These are phyloP conservation scores for Chelonus insularis DNA, from an alignment of 1,140 invertebrate genomes.

Conservation along the genomic window DNA sequence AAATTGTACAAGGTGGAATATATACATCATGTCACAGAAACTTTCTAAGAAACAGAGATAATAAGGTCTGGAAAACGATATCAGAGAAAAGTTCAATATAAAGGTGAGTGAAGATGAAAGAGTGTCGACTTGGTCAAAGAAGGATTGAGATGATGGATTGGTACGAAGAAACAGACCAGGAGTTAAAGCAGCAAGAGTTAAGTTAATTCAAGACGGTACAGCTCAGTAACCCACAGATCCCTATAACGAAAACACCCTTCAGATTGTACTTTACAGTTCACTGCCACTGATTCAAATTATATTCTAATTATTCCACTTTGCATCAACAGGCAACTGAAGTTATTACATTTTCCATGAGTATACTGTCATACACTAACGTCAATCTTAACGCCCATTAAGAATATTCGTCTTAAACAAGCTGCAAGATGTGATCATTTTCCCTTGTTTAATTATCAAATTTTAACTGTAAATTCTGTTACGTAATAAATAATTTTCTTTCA, in stretches of 20 bases:
- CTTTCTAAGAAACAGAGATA: too few relatives aligned
- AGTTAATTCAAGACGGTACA: slow-evolving; percentile 14
- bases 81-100: neutral
- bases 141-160: slow-evolving; percentile 19
- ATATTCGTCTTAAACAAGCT: neutral
- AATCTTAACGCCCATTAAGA: neutral
- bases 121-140: slow-evolving; percentile 5
- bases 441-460: neutral
- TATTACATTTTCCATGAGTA: neutral
- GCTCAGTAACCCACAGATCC: neutral
- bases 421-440: neutral
- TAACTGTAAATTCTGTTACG: too few relatives aligned
- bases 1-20: too few relatives aligned
- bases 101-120: slow-evolving; percentile 8
- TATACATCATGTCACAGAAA: too few relatives aligned
- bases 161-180: neutral
- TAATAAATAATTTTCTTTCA: too few relatives aligned
- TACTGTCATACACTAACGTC: neutral
- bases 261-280: slow-evolving; percentile 1
- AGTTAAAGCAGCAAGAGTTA: slow-evolving; percentile 12
- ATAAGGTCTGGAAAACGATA: slow-evolving; percentile 13
- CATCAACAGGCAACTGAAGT: slow-evolving; percentile 7
- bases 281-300: slow-evolving; percentile 23
- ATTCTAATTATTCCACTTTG: slow-evolving; percentile 24
- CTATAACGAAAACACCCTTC: slow-evolving; percentile 4